These are phyloP conservation scores for Marmota flaviventris DNA, from an alignment of 2,113 vertebrate species.

Conservation along the genomic window DNA sequence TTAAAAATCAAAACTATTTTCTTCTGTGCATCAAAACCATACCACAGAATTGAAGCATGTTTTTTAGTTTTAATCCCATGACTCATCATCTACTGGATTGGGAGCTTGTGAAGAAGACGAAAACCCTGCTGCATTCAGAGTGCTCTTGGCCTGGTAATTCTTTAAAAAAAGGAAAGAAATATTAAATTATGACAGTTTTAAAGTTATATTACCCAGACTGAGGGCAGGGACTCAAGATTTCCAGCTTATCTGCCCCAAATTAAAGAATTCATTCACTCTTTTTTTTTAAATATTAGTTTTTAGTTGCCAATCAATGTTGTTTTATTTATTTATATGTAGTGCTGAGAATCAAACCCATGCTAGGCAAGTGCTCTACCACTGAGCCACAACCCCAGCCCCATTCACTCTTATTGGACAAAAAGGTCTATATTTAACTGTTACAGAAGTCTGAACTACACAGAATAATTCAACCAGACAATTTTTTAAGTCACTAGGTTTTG, in stretches of 20 bases:
- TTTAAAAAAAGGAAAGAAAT: slow-evolving; percentile 67
- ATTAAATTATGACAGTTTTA: slow-evolving; percentile 10
- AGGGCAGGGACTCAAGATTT: background rate
- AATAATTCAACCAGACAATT: slow-evolving; percentile 20
- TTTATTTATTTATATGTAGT: no score
- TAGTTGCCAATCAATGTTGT: no score
- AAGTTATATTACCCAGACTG: background rate
- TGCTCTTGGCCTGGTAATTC: slow-evolving; percentile 78
- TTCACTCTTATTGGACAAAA: background rate
- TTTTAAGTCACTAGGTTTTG: slow-evolving; percentile 6
- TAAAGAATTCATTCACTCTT: slow-evolving; percentile 10
- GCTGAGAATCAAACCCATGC: no score
- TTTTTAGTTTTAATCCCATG: slow-evolving; percentile 85
- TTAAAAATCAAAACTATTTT: slow-evolving; percentile 76
- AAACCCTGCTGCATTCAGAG: slow-evolving; percentile 59
- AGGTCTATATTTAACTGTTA: background rate
- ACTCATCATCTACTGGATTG: slow-evolving; percentile 81
- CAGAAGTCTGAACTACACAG: background rate
- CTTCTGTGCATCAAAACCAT: slow-evolving; percentile 67
- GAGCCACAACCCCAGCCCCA: background rate
- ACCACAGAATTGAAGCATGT: slow-evolving; percentile 44
- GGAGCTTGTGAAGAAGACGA: slow-evolving; percentile 64
- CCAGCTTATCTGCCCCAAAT: background rate
- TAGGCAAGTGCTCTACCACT: no score
- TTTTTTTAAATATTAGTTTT: no score